Conservation (phyloP, 2,113 vertebrate genomes). For the Hypocryptadius cinnamomeus region DNA sequence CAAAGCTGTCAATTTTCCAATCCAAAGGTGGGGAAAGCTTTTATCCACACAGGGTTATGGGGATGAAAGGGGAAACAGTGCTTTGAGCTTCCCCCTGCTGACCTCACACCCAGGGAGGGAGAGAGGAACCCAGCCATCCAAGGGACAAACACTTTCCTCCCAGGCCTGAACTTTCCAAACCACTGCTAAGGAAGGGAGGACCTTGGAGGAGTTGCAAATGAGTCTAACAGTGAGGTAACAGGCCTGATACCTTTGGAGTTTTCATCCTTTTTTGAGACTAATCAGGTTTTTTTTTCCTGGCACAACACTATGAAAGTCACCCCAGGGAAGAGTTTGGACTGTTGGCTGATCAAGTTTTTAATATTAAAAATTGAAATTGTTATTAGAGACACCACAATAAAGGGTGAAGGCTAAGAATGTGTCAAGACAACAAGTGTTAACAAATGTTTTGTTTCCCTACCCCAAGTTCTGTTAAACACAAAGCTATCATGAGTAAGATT, state of each 20-base stretch:
- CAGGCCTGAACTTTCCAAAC: not conserved
- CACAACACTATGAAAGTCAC: not conserved
- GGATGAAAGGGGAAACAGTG: not conserved
- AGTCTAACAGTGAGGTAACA: not conserved
- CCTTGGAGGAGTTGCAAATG: not conserved
- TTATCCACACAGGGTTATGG: fast-evolving
- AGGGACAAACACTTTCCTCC: not conserved
- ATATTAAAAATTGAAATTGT: not conserved
- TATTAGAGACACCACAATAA: not conserved
- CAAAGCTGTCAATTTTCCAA: not conserved
- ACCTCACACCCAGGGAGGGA: not conserved
- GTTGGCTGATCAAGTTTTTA: not conserved
- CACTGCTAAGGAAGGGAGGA: not conserved
- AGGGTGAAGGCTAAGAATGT: not conserved
- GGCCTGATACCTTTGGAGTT: not conserved
- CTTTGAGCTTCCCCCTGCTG: not conserved
- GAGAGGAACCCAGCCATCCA: not conserved
- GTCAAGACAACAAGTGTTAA: not conserved
- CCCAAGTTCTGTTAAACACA: not conserved
- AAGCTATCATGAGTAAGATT: not conserved
- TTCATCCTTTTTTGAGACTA: not conserved
- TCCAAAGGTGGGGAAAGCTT: not conserved
- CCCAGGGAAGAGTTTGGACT: not conserved
- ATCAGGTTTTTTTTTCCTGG: not conserved
- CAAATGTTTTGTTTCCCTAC: not conserved